A percentile compares a stretch with the other conserved stretches of the same genome.
Evolutionary conservation across 2,113 vertebrate genomes (phyloP).

Genomic region (Noturus placidus): DNA sequence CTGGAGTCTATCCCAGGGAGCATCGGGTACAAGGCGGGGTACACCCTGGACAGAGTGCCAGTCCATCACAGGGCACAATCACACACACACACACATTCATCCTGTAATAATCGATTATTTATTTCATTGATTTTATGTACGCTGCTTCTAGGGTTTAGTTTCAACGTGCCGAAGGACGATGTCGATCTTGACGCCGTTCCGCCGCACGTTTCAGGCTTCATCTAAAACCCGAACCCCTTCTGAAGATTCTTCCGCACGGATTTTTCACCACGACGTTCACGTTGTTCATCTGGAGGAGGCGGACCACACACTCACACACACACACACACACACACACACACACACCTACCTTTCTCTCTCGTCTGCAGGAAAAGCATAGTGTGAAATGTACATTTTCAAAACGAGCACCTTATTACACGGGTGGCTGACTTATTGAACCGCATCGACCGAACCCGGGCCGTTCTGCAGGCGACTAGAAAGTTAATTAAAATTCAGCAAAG

Average conservation of each 20-base stretch:
- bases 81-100: no score
- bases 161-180: background rate
- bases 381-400: slow-evolving; percentile 76
- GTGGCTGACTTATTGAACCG: slow-evolving; percentile 85
- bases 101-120: background rate
- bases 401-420: slow-evolving; percentile 86
- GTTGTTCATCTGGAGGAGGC: slow-evolving; percentile 8
- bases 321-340: background rate
- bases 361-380: slow-evolving; percentile 43
- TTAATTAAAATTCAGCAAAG: slow-evolving; percentile 90
- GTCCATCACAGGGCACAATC: no score
- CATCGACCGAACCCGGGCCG: slow-evolving; percentile 77
- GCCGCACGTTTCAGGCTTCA: background rate
- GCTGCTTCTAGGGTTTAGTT: background rate
- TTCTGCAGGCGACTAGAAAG: slow-evolving; percentile 78
- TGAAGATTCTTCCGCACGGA: background rate
- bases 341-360: background rate
- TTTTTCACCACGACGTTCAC: slow-evolving; percentile 3
- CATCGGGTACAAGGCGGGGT: no score
- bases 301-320: background rate
- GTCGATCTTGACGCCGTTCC: slow-evolving; percentile 16
- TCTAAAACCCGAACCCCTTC: background rate
- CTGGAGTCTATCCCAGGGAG: no score
- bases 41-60: no score
- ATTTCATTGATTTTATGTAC: background rate